Percentiles rank a stretch among this genome's conserved stretches.
phyloP scores from a whole-genome alignment of 1,140 invertebrate genomes.

The Aplysia californica region DNA sequence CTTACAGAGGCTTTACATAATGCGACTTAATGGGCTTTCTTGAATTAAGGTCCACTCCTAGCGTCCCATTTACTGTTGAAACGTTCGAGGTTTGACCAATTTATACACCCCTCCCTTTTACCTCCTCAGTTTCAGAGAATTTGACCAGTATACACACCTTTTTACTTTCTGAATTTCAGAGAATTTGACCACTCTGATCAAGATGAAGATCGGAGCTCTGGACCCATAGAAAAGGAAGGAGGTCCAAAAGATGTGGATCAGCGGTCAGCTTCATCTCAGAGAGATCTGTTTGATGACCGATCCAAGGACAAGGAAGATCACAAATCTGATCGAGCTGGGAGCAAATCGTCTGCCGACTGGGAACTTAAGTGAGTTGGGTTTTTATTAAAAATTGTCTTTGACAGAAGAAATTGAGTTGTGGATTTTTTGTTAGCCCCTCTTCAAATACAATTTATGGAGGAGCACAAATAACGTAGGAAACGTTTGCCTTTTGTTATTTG shows the following conservation, averaged over 20 bases:
- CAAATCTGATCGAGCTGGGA: slow-evolving; percentile 35
- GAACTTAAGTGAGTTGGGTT: slow-evolving; percentile 28
- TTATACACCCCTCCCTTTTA: no score
- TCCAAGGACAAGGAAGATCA: slow-evolving; percentile 64
- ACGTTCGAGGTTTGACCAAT: not conserved
- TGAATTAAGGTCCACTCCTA: not conserved
- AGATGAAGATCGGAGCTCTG: slow-evolving; percentile 41
- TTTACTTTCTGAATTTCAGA: slow-evolving; percentile 19
- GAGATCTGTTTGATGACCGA: slow-evolving; percentile 33
- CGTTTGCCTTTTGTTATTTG: not conserved
- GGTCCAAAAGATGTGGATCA: slow-evolving; percentile 39
- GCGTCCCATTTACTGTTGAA: not conserved
- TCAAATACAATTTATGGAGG: not conserved
- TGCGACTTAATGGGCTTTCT: not conserved
- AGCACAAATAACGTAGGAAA: not conserved
- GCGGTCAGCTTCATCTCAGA: slow-evolving; percentile 6
- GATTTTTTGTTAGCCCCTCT: not conserved
- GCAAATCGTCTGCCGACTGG: slow-evolving; percentile 39
- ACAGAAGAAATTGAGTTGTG: not conserved
- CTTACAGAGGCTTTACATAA: no score
- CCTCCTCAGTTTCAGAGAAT: slow-evolving; percentile 30
- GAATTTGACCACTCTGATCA: slow-evolving; percentile 30
- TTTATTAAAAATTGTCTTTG: not conserved
- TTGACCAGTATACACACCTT: slow-evolving; percentile 21
- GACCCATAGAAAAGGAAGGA: slow-evolving; percentile 26